Percentiles rank a stretch among this genome's conserved stretches.
phyloP scores from a whole-genome alignment of 2,113 vertebrate genomes.

The Circaetus cinerascens region DNA sequence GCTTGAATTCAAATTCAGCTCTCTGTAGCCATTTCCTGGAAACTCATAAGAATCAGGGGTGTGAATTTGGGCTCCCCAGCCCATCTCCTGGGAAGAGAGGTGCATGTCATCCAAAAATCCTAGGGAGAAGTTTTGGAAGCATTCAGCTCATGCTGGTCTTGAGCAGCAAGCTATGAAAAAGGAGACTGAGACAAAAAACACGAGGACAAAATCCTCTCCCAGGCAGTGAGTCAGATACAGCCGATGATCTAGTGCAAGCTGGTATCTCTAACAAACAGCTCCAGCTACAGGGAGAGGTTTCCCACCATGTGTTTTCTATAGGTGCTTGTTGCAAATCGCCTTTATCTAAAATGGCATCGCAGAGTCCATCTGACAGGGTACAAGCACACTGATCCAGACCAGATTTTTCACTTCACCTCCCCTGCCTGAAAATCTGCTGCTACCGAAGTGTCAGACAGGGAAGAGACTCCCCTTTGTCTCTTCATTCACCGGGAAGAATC shows the following conservation, averaged over 20 bases:
- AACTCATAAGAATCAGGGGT: background rate
- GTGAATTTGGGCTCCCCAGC: background rate
- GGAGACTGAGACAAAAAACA: background rate
- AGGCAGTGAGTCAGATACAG: background rate
- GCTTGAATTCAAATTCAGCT: background rate
- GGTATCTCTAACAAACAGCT: background rate
- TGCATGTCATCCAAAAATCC: background rate
- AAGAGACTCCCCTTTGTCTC: constrained; percentile 62
- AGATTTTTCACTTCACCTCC: constrained; percentile 61
- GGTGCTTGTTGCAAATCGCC: background rate
- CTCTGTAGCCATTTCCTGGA: background rate
- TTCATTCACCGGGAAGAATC: constrained; percentile 49
- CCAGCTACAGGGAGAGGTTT: background rate
- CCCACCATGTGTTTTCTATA: background rate
- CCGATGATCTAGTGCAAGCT: background rate
- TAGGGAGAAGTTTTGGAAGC: background rate
- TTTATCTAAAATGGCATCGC: background rate
- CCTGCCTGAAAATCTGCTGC: constrained; percentile 43
- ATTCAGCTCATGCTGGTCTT: background rate
- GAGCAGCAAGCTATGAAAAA: background rate
- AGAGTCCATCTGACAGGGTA: background rate
- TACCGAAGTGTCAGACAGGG: constrained; percentile 50
- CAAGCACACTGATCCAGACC: constrained; percentile 32
- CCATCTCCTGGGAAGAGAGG: background rate
- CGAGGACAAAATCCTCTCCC: background rate